Evolutionary conservation across 1,140 invertebrate species (phyloP), one percentile per base, ranked within the genome.

Genomic region (Papilio dardanus): DNA sequence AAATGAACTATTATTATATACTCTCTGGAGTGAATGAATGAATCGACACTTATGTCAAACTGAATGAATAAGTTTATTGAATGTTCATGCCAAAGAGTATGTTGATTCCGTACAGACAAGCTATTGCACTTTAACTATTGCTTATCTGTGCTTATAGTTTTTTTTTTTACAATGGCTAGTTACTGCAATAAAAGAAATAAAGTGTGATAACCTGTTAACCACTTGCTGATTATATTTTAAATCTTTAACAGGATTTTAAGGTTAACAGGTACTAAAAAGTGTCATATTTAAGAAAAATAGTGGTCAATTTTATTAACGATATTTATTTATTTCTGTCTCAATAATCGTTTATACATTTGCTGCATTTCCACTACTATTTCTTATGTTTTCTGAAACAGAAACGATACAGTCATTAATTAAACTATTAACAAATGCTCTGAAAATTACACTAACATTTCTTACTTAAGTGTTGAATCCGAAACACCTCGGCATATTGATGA

Each of bases 401-500:
- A 30, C 21, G 14, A 67, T 2, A 19, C 7, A 35, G 2, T 66
- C 19, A 33, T 21, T 67, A 35, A 33, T 6, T 10, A 24, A 19
- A 40, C n/a, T 54, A 76, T 28, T 69, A 40, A 16, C 58, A 50
- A 66, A 19, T 76, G 42, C 66, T 33, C 54, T 35, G 30, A 67
- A 50, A 71, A 74, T 75, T 80, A n/a, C n/a, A n/a, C n/a, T n/a
- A n/a, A n/a, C n/a, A 21, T 42, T 73, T 33, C 30, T 50, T 40
- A 76, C 98, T 97, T 28, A 99, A 96, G 82, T 97, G 95, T 86
- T 97, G 96, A 73, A 99, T 96, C 86, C 97, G 98, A 82, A 96
- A 95, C 0, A 99, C 98, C 95, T 99, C 99, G 83, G 99, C 98
- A 65, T 96, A 96, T 94, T 98, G 96, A 78, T 96, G 95, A 74